Conservation (phyloP, 2,113 vertebrate genomes). For the Brachyhypopomus occidentalis region DNA sequence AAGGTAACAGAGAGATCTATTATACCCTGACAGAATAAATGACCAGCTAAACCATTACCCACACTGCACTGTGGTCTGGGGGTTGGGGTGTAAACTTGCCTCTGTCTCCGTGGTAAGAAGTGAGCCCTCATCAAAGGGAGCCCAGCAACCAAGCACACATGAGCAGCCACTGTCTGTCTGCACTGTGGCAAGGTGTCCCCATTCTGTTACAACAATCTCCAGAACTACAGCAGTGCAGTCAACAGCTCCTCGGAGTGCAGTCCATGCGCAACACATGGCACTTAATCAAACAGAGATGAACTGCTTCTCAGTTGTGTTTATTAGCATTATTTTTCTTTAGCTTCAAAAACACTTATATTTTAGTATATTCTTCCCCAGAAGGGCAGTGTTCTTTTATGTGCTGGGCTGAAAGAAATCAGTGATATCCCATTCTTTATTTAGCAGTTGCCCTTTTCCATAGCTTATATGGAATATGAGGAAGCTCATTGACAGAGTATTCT, state of each 20-base stretch:
- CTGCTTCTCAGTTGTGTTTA: conserved; percentile 3
- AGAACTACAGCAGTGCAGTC: conserved; percentile 44
- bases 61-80: background rate
- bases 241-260: conserved; percentile 19
- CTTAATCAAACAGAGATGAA: conserved; percentile 35
- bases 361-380: conserved; percentile 3
- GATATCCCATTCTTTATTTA: conserved; percentile 9
- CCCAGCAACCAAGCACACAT: too few species aligned
- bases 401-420: background rate
- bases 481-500: conserved; percentile 27
- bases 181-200: conserved; percentile 28
- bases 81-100: conserved; percentile 12
- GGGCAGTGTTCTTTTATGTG: conserved; percentile 6
- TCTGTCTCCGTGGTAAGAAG: conserved; percentile 16
- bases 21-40: conserved; percentile 21
- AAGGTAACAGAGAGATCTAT: conserved; percentile 26
- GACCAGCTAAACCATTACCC: conserved; percentile 26
- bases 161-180: background rate
- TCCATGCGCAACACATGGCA: background rate
- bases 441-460: conserved; percentile 37
- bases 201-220: conserved; percentile 16
- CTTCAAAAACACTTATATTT: background rate
- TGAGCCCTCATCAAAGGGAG: conserved; percentile 30
- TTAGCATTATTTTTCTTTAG: conserved; percentile 12
- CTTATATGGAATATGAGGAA: background rate